Evolutionary conservation across 2,888 invertebrate genomes (phyloP), one percentile per base, ranked within the genome.

Genomic region (Volucella inanis): DNA sequence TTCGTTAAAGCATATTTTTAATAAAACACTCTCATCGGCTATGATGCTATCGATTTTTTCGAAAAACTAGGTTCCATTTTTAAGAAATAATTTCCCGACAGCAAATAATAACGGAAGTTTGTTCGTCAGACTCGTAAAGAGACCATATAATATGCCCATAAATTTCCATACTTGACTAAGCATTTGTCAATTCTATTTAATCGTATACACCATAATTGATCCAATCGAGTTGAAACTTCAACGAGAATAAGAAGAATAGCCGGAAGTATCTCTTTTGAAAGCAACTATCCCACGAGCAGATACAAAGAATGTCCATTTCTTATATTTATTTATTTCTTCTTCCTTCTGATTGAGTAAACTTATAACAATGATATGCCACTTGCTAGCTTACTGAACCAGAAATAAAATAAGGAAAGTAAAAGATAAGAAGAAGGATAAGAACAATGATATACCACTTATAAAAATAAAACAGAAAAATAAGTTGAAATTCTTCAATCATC

Each of bases 291-390:
- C 14, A 55, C 14, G 31, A 18, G 10, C 14, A 50, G 59, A 65
- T 43, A 75, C 12, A 57, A 38, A 45, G 18, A 50, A 55, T 50
- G 43, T 15, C 72, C 71, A 59, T 77, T 77, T 49, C 61, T 55
- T 64, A 52, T 68, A 67, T 62, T 47, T 67, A 82, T 65, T 67
- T 65, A 77, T 77, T 61, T 68, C 12, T 72, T 67, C 55, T 55
- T 61, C 61, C 68, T 83, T 83, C 78, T 83, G 83, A 74, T 68
- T 78, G 62, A 83, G 68, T 83, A 78, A 68, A 74, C 83, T 68
- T 74, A 54, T 55, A 68, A 41, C 67, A 78, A 55, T 70, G 70
- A 78, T 57, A 74, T 47, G 78, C 65, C 62, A 77, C 78, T 72
- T 72, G 52, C 50, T 62, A 52, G 41, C 31, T 31, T 31, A 62